These are phyloP conservation scores for Hyperoplus lanceolatus DNA, from an alignment of 2,797 vertebrate species.

Conservation along the genomic window DNA sequence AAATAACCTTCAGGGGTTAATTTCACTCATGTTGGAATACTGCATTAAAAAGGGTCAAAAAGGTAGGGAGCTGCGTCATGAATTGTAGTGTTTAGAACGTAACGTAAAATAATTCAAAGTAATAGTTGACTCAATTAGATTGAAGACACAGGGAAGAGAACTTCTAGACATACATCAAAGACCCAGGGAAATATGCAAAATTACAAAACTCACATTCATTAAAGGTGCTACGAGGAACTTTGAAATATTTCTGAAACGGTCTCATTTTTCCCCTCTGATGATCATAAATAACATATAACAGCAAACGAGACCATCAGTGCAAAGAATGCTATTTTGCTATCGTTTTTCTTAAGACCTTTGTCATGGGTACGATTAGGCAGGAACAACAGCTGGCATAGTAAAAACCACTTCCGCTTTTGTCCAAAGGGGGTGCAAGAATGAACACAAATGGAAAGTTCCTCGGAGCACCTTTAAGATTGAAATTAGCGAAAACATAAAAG, in stretches of 20 bases:
- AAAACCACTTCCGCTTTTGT: too few species aligned
- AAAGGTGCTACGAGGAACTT: too few species aligned
- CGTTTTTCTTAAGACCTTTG: too few species aligned
- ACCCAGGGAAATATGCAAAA: not conserved
- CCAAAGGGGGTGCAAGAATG: too few species aligned
- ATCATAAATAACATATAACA: too few species aligned
- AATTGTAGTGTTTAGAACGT: not conserved
- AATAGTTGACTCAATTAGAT: not conserved
- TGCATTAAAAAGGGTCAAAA: slow-evolving; percentile 1
- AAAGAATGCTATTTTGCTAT: too few species aligned
- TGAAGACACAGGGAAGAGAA: slow-evolving; percentile 11
- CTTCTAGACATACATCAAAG: not conserved
- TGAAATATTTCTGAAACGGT: too few species aligned
- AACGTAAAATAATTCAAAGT: not conserved
- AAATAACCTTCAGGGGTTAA: not conserved
- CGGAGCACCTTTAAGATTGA: not conserved
- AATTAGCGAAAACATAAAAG: slow-evolving; percentile 1
- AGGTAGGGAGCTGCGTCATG: not conserved
- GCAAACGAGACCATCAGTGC: too few species aligned
- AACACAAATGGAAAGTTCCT: too few species aligned
- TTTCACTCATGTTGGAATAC: not conserved
- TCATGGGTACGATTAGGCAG: too few species aligned
- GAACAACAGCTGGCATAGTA: too few species aligned
- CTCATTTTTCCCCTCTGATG: too few species aligned
- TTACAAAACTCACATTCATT: slow-evolving; percentile 1